A percentile compares a stretch with the other conserved stretches of the same genome.
Evolutionary conservation across 2,888 invertebrate species (phyloP).

Genomic region (Ectropis crepuscularia): DNA sequence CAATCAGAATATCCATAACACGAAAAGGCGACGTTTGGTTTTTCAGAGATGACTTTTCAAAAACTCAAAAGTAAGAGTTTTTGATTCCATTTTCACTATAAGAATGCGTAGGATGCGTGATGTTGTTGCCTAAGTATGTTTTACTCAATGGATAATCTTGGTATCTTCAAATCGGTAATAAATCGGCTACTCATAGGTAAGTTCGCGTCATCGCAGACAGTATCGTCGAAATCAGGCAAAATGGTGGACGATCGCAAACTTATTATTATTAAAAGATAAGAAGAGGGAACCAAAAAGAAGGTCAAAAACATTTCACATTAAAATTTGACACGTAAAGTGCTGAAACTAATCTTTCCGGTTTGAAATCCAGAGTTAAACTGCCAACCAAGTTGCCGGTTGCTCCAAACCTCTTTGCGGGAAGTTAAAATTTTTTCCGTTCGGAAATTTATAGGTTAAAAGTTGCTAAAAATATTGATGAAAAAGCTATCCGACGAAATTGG

Average conservation of each 20-base stretch:
- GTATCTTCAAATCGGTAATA: too few relatives aligned
- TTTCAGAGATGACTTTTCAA: too few relatives aligned
- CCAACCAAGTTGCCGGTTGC: constrained; percentile 19
- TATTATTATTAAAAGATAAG: not conserved
- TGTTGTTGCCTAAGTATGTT: too few relatives aligned
- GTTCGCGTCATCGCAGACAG: too few relatives aligned
- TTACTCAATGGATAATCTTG: too few relatives aligned
- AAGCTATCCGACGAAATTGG: constrained; percentile 14
- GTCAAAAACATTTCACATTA: not conserved
- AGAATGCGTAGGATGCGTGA: too few relatives aligned
- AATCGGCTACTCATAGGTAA: too few relatives aligned
- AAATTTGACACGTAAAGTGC: constrained; percentile 18
- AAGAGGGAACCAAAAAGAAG: not conserved
- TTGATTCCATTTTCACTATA: too few relatives aligned
- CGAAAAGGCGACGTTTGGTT: too few relatives aligned
- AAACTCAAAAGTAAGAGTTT: too few relatives aligned
- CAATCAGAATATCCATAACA: too few relatives aligned
- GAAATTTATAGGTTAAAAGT: constrained; percentile 38
- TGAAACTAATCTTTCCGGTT: constrained; percentile 22
- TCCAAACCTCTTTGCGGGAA: constrained; percentile 24
- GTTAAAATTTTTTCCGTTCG: constrained; percentile 31
- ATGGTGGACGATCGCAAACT: not conserved
- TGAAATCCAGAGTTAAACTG: constrained; percentile 20
- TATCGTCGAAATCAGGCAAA: too few relatives aligned
- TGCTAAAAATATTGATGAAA: constrained; percentile 29